Evolutionary conservation across 2,797 vertebrate genomes (phyloP).

Genomic region (Pipistrellus nathusii): DNA sequence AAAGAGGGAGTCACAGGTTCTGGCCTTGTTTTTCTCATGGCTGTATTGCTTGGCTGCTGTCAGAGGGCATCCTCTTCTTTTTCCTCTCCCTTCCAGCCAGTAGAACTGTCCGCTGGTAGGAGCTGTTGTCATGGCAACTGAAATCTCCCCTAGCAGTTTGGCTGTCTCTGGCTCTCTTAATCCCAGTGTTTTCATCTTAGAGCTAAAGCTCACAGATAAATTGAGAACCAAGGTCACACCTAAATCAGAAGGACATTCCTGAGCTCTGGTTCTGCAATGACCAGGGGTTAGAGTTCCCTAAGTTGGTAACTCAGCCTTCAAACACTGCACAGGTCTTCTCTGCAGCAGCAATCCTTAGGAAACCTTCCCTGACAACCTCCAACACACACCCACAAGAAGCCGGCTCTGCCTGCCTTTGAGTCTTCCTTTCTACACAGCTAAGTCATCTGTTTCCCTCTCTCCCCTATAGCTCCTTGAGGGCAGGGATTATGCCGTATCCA

Average conservation of each 20-base stretch:
- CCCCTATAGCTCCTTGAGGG: neutral
- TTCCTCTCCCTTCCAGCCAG: neutral
- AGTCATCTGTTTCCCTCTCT: neutral
- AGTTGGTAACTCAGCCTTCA: neutral
- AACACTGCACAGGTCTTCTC: neutral
- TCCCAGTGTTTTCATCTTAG: constrained; percentile 29
- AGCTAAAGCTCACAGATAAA: neutral
- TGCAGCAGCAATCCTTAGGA: neutral
- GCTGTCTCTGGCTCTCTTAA: constrained; percentile 56
- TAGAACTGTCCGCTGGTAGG: neutral
- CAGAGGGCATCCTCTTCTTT: constrained; percentile 18
- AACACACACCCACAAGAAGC: neutral
- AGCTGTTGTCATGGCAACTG: constrained; percentile 69
- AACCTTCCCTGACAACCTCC: constrained; percentile 5
- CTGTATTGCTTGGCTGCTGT: constrained; percentile 37
- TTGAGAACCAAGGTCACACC: neutral
- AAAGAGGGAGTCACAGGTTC: neutral
- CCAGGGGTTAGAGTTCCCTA: neutral
- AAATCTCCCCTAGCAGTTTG: constrained; percentile 23
- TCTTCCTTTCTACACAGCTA: neutral
- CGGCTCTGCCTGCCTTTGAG: neutral
- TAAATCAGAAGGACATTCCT: neutral
- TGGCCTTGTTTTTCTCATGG: constrained; percentile 44
- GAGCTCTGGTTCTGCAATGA: neutral
- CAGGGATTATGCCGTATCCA: neutral